These are phyloP conservation scores for Doryteuthis pealeii DNA, from an alignment of 1,140 invertebrate species.

Conservation along the genomic window DNA sequence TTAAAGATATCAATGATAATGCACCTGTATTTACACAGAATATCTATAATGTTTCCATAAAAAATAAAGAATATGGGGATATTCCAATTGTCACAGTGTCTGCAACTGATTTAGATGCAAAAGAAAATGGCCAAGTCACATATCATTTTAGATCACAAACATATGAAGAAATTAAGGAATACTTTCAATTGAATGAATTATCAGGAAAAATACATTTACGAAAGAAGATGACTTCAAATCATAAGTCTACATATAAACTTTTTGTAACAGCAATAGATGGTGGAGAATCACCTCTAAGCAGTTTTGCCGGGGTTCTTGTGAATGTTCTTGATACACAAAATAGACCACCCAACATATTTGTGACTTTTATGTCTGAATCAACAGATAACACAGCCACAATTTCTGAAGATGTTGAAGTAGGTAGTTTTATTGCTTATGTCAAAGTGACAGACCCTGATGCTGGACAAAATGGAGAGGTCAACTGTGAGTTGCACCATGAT, in stretches of 20 bases:
- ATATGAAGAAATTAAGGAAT: slow-evolving; percentile 80
- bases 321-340: slow-evolving; percentile 34
- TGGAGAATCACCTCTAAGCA: slow-evolving; percentile 29
- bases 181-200: slow-evolving; percentile 75
- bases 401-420: slow-evolving; percentile 34
- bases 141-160: slow-evolving; percentile 82
- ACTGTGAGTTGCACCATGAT: slow-evolving; percentile 34
- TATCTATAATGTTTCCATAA: slow-evolving; percentile 30
- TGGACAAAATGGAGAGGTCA: slow-evolving; percentile 42
- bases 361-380: slow-evolving; percentile 33
- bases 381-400: slow-evolving; percentile 29
- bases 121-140: slow-evolving; percentile 40
- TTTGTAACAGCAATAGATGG: slow-evolving; percentile 36
- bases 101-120: slow-evolving; percentile 44
- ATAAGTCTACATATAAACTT: slow-evolving; percentile 28
- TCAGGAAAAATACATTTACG: slow-evolving; percentile 31
- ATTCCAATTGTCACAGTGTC: slow-evolving; percentile 32
- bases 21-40: slow-evolving; percentile 73
- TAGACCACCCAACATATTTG: slow-evolving; percentile 33
- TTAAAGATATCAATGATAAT: slow-evolving; percentile 46
- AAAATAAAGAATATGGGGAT: slow-evolving; percentile 42
- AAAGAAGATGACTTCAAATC: slow-evolving; percentile 26
- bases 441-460: slow-evolving; percentile 42
- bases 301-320: slow-evolving; percentile 27
- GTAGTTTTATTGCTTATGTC: slow-evolving; percentile 42